Conservation (phyloP, 2,113 vertebrate species). For the Laticauda colubrina region DNA sequence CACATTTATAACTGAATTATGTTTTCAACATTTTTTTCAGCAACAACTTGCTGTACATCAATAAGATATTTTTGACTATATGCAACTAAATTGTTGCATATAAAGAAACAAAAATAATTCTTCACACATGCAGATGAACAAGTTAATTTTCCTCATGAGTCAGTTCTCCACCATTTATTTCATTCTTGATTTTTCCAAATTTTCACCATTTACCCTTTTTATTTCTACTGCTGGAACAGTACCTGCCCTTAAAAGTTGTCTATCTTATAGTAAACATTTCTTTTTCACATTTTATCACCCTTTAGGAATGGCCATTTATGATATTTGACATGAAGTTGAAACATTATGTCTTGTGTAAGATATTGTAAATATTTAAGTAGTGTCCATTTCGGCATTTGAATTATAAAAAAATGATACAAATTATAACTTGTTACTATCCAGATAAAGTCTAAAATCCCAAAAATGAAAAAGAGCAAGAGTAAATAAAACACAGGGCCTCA, state of each 20-base stretch:
- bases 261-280: neutral
- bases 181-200: neutral
- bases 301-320: neutral
- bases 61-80: neutral
- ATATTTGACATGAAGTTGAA: neutral
- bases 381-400: neutral
- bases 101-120: neutral
- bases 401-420: neutral
- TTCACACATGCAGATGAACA: neutral
- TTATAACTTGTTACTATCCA: neutral
- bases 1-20: neutral
- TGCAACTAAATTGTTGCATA: neutral
- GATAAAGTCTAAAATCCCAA: neutral
- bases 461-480: neutral
- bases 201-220: neutral
- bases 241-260: neutral
- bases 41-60: neutral
- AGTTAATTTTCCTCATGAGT: neutral
- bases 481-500: neutral
- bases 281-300: neutral
- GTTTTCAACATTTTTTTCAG: neutral
- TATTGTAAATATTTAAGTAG: neutral
- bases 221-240: neutral
- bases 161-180: neutral
- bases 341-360: neutral